Evolutionary conservation across 2,888 invertebrate genomes (phyloP).

Genomic region (Dryomyza anilis): DNA sequence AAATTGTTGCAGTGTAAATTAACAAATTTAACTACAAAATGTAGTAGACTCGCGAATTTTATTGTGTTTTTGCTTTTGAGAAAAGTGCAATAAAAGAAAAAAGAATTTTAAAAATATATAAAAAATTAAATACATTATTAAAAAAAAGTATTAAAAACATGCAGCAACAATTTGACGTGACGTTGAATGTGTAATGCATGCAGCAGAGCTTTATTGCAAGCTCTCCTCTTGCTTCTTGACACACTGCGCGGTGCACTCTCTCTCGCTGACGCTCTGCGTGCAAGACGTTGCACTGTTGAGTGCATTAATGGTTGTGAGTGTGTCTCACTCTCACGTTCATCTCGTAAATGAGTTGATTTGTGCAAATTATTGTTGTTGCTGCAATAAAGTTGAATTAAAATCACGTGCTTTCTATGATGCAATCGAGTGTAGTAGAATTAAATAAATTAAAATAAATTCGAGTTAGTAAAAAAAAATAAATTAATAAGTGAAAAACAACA

Average conservation of each 20-base stretch:
- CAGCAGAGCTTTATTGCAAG: no score
- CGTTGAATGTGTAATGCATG: no score
- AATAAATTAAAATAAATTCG: constrained; percentile 27
- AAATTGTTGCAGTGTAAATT: no score
- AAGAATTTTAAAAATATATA: no score
- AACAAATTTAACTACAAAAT: no score
- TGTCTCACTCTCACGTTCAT: not conserved
- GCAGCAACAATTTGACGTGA: no score
- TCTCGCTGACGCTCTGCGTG: not conserved
- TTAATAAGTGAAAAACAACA: constrained; percentile 35
- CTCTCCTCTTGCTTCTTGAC: not conserved
- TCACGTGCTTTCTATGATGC: constrained; percentile 39
- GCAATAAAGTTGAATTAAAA: constrained; percentile 21
- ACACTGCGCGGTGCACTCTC: not conserved
- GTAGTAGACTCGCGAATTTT: no score
- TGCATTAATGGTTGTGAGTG: not conserved
- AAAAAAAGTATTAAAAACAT: no score
- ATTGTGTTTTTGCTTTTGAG: no score
- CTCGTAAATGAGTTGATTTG: not conserved
- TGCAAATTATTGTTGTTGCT: constrained; percentile 2
- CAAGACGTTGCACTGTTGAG: not conserved
- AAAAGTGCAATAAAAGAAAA: no score
- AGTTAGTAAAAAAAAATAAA: constrained; percentile 16
- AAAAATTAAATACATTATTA: no score
- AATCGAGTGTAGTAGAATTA: constrained; percentile 7